These are phyloP conservation scores for Oriolus oriolus DNA, from an alignment of 2,113 vertebrate genomes.

Conservation along the genomic window DNA sequence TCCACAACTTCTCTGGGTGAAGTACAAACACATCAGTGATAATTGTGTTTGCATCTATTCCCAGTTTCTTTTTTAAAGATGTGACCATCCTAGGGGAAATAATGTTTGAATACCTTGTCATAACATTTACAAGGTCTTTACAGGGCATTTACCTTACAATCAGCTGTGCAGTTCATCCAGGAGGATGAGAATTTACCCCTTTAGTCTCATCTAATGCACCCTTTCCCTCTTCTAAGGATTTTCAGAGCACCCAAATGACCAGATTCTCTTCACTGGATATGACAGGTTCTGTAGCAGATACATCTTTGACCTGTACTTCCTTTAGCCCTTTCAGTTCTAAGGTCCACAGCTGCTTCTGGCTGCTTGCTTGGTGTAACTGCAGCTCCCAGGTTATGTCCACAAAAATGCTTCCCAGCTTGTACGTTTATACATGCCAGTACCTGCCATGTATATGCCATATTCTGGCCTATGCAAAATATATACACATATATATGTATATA, in stretches of 20 bases:
- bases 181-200: neutral
- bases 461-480: neutral
- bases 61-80: neutral
- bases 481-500: neutral
- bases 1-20: neutral
- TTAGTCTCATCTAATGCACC: neutral
- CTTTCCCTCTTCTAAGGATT: neutral
- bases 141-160: neutral
- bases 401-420: neutral
- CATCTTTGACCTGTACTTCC: neutral
- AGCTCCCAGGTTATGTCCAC: neutral
- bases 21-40: neutral
- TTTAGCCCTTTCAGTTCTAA: neutral
- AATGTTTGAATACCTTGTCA: neutral
- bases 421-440: rapidly evolving
- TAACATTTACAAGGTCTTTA: neutral
- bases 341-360: neutral
- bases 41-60: neutral
- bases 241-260: neutral
- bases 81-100: neutral
- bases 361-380: neutral
- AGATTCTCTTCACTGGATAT: neutral
- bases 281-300: neutral
- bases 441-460: neutral
- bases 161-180: neutral